Evolutionary conservation across 2,113 vertebrate species (phyloP).

Genomic region (Sciurus niger): DNA sequence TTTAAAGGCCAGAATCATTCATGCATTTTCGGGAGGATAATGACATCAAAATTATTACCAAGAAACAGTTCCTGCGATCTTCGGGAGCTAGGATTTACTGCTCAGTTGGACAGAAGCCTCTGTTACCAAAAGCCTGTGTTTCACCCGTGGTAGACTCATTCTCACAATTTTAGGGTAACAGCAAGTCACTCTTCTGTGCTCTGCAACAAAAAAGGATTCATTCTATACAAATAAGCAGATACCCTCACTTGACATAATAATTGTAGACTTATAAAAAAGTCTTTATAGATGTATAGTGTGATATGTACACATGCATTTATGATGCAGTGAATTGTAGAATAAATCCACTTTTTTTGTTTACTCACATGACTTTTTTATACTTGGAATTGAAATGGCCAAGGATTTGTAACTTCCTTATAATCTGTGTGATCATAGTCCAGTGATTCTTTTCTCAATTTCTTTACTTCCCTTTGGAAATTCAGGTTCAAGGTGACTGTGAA

Average conservation of each 20-base stretch:
- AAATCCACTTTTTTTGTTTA: constrained; percentile 11
- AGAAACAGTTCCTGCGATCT: constrained; percentile 40
- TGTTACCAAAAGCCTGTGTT: not conserved
- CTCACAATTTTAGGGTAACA: constrained; percentile 49
- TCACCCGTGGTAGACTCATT: not conserved
- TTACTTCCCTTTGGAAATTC: not conserved
- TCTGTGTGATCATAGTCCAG: not conserved
- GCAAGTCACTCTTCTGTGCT: constrained; percentile 11
- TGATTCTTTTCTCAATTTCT: not conserved
- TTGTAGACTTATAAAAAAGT: not conserved
- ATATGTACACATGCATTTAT: not conserved
- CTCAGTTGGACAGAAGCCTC: constrained; percentile 51
- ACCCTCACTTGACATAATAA: not conserved
- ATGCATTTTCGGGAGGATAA: constrained; percentile 74
- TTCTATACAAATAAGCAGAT: not conserved
- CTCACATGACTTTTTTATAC: not conserved
- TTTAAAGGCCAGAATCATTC: constrained; percentile 79
- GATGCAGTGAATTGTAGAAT: not conserved
- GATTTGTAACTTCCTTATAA: not conserved
- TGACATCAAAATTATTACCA: constrained; percentile 73
- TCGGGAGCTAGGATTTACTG: not conserved
- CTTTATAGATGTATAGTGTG: not conserved
- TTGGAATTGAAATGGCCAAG: constrained; percentile 31
- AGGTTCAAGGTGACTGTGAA: not conserved
- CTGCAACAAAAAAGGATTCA: not conserved